Conservation (phyloP, 2,113 vertebrate species). For the Nycticryphes semicollaris region DNA sequence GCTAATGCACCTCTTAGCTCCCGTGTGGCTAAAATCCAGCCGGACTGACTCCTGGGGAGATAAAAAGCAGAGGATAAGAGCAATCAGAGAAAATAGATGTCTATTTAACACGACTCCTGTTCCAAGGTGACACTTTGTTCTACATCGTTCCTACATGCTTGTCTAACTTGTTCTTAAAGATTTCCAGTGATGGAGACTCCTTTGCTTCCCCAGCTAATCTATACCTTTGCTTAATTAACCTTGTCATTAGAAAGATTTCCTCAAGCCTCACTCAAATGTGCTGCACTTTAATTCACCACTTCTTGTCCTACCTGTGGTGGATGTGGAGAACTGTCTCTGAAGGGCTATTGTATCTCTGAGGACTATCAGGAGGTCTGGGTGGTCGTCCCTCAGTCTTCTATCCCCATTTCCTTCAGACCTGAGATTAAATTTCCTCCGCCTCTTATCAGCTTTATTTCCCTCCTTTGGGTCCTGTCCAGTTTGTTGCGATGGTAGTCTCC, state of each 20-base stretch:
- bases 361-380: neutral
- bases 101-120: neutral
- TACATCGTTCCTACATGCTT: neutral
- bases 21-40: neutral
- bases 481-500: neutral
- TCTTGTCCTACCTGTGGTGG: neutral
- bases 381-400: neutral
- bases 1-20: neutral
- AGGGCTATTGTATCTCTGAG: neutral
- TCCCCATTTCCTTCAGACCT: neutral
- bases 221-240: constrained; percentile 17
- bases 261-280: neutral
- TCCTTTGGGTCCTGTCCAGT: neutral
- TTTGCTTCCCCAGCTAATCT: neutral
- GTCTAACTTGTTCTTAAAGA: neutral
- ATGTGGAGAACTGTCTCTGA: neutral
- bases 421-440: neutral
- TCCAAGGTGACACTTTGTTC: constrained; percentile 13
- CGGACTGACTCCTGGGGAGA: neutral
- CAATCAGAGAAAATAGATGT: neutral
- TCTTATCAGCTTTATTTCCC: neutral
- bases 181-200: neutral
- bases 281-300: neutral
- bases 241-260: neutral
- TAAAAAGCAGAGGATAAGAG: neutral